Evolutionary conservation across 2,888 invertebrate genomes (phyloP), one percentile per base, ranked within the genome.

Genomic region (Oxyscelio sp.): DNA sequence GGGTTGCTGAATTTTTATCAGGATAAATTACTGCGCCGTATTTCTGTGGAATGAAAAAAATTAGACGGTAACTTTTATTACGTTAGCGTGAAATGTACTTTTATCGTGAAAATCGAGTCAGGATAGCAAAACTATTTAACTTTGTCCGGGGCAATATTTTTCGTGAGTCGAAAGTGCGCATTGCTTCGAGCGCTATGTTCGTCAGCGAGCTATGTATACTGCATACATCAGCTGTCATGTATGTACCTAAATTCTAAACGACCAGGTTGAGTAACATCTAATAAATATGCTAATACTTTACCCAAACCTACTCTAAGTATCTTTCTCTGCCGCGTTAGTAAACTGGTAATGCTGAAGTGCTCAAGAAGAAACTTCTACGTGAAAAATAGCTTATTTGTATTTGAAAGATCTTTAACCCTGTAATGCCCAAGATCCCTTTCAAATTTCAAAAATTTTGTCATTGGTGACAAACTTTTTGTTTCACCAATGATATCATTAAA

Each of bases 261-360:
- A 82, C 65, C 48, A 43, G 52, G 66, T 56, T 83, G 85, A 85
- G 66, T 85, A 81, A 79, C 85, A 56, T 82, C 85, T 83, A 85
- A 82, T 82, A 82, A 83, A 79, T 85, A 83, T 79, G 82, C 79
- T 85, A 85, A 85, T 83, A 65, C 54, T 65, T 65, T 4, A 48
- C 22, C 63, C 15, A 73, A 21, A 73, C 54, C 27, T 38, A 19
- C 74, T 74, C 56, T 74, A 74, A 74, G 74, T 74, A 74, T 65
- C 63, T 74, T 56, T 74, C 63, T 56, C 45, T 65, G 45, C 58
- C 38, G 54, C 27, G 48, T 75, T 75, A 58, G 56, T 75, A 75
- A 75, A 66, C 75, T 75, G 48, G 43, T 66, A 24, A 65, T 75
- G 19, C 56, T 66, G 58, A 66, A 65, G 75, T 66, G 75, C 66